These are phyloP conservation scores for Thamnaconus septentrionalis DNA, from an alignment of 2,113 vertebrate species.

Conservation along the genomic window DNA sequence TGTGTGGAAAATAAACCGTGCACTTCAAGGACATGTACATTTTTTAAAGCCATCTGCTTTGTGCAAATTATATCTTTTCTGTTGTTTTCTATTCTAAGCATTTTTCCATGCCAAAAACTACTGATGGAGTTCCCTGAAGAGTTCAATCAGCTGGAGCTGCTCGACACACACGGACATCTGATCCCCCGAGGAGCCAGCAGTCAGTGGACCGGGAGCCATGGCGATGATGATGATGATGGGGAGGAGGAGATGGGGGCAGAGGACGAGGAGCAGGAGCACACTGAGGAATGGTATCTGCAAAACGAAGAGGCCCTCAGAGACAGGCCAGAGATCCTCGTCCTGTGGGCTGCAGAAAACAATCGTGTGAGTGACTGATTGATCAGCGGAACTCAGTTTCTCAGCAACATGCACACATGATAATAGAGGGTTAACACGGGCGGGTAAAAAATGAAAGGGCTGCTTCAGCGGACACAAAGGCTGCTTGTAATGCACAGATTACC, in stretches of 20 bases:
- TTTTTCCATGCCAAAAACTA: not conserved
- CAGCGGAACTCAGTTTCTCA: not conserved
- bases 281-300: conserved; percentile 71
- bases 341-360: conserved; percentile 77
- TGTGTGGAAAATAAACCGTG: no score
- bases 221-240: conserved; percentile 48
- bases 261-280: conserved; percentile 51
- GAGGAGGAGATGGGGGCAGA: conserved; percentile 11
- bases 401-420: no score
- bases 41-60: no score
- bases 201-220: conserved; percentile 63
- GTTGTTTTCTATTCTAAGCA: no score
- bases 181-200: conserved; percentile 70
- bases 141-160: conserved; percentile 76
- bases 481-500: no score
- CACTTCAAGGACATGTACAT: no score
- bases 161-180: conserved; percentile 69
- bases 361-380: conserved; percentile 56
- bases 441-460: no score
- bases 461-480: no score
- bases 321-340: conserved; percentile 59
- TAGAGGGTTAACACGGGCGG: no score
- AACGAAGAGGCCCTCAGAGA: conserved; percentile 66
- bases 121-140: conserved; percentile 74
- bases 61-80: no score